Percentiles rank a stretch among this genome's conserved stretches.
These are phyloP conservation scores for Phataginus tetradactyla DNA, from an alignment of 2,797 vertebrate genomes.

Conservation along the genomic window DNA sequence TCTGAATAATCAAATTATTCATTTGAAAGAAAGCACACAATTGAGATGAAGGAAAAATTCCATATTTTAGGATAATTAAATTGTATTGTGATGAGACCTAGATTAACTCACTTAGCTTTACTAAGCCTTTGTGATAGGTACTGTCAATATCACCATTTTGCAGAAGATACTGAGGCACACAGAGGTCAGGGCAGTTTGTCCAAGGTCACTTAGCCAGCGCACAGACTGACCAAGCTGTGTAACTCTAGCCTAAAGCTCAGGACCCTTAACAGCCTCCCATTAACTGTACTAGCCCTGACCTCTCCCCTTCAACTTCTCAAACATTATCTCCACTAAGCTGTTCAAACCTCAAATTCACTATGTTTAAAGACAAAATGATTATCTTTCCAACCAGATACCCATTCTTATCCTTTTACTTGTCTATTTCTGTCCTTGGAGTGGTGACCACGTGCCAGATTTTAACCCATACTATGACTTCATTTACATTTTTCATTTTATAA, in stretches of 20 bases:
- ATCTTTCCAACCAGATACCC: background rate
- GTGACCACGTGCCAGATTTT: background rate
- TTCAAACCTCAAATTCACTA: background rate
- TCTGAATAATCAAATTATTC: constrained; percentile 20
- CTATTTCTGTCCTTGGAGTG: background rate
- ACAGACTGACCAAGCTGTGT: background rate
- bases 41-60: constrained; percentile 6
- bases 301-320: background rate
- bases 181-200: background rate
- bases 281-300: background rate
- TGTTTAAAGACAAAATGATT: background rate
- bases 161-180: background rate
- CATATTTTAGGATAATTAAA: background rate
- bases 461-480: background rate
- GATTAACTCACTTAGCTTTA: background rate
- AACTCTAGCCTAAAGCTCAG: background rate
- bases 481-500: constrained; percentile 1
- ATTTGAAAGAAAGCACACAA: constrained; percentile 46
- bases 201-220: background rate
- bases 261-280: background rate
- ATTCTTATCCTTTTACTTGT: background rate
- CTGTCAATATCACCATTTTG: background rate
- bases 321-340: background rate
- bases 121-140: background rate
- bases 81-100: background rate